These are phyloP conservation scores for Petrosia ficiformis DNA, from an alignment of 37 sponge, comb jelly and placozoan species.

Conservation along the genomic window DNA sequence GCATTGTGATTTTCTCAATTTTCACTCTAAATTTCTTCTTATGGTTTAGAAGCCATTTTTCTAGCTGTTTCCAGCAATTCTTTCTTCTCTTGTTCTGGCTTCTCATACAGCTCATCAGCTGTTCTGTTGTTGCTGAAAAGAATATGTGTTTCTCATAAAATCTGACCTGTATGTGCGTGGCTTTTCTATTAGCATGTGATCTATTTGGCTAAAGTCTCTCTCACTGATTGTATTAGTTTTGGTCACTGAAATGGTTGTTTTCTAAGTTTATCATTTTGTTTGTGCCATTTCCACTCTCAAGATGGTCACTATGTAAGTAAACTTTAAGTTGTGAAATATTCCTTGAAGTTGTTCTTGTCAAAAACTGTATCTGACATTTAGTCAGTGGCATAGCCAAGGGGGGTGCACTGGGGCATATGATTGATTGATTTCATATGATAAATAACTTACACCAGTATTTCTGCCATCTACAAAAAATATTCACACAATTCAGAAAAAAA, in stretches of 20 bases:
- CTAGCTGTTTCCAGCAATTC: constrained; percentile 4
- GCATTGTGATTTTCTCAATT: not conserved
- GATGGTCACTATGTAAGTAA: not conserved
- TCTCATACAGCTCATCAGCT: constrained; percentile 12
- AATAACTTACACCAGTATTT: no score
- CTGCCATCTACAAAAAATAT: no score
- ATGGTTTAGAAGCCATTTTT: constrained; percentile 1
- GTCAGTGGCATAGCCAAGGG: no score
- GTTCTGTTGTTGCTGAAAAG: constrained; percentile 42
- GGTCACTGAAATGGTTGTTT: constrained; percentile 18
- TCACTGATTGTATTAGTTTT: constrained; percentile 46
- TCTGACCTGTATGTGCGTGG: constrained; percentile 17
- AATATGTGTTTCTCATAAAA: constrained; percentile 17
- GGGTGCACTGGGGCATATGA: no score
- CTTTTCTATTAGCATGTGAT: constrained; percentile 24
- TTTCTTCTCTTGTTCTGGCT: constrained; percentile 10
- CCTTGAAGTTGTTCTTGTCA: not conserved
- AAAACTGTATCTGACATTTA: not conserved
- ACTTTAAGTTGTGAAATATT: not conserved
- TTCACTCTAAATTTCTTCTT: constrained; percentile 9
- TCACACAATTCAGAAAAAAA: no score
- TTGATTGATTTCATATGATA: no score
- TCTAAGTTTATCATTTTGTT: not conserved
- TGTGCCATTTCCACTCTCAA: no score
- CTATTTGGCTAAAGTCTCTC: constrained; percentile 34